Evolutionary conservation across 2,113 vertebrate species (phyloP).

Genomic region (Seriola dumerili): DNA sequence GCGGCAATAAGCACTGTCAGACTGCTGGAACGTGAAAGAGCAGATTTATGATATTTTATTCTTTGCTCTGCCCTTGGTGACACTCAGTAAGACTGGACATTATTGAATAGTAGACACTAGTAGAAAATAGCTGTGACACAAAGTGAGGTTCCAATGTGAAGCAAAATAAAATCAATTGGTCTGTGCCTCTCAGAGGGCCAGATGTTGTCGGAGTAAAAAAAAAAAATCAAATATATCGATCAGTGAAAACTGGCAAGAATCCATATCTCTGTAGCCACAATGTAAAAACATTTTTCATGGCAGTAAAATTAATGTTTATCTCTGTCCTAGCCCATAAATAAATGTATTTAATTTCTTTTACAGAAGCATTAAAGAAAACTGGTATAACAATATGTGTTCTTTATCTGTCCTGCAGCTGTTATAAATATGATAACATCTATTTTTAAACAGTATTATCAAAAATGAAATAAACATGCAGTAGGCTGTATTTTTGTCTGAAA

Average conservation of each 20-base stretch:
- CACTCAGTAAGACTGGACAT: constrained; percentile 24
- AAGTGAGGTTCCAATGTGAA: constrained; percentile 30
- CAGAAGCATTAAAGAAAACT: neutral
- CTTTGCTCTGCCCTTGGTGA: constrained; percentile 23
- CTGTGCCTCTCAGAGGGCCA: constrained; percentile 15
- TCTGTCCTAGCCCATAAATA: neutral
- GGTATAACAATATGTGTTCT: neutral
- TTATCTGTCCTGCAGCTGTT: neutral
- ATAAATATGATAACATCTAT: neutral
- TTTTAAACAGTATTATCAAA: neutral
- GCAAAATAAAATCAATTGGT: constrained; percentile 33
- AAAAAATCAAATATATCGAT: constrained; percentile 41
- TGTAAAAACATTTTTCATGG: neutral
- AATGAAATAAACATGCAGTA: neutral
- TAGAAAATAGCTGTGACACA: constrained; percentile 32
- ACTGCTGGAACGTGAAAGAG: constrained; percentile 35
- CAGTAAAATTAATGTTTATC: neutral
- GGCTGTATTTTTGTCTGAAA: neutral
- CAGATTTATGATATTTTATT: constrained; percentile 41
- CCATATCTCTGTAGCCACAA: neutral
- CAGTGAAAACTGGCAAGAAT: constrained; percentile 15
- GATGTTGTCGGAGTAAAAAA: constrained; percentile 6
- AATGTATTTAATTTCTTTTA: neutral
- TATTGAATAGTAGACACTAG: constrained; percentile 19
- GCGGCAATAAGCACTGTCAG: constrained; percentile 40